Evolutionary conservation across 2,797 vertebrate species (phyloP), one percentile per base, ranked within the genome.

Genomic region (Myioborus melanocephalus): DNA sequence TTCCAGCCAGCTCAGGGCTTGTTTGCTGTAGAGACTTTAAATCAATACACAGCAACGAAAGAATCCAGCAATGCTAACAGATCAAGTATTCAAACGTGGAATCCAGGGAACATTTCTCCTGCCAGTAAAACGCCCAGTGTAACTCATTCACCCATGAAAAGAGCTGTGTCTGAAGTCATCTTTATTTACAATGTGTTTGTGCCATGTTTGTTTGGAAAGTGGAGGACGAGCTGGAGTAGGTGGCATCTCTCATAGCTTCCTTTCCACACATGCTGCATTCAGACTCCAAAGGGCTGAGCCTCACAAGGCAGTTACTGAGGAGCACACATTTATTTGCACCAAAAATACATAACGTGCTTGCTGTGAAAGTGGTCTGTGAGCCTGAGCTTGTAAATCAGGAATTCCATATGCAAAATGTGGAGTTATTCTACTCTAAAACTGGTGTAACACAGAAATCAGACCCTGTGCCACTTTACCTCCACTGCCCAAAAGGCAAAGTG

Each of bases 171-270:
- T 95, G 92, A 96, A 96, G 76, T 93, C 75, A 94, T 93, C 92
- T 88, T 95, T 95, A 95, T 94, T 97, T 96, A 90, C 91, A 91
- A 87, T 84, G 93, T 96, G 89, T 94, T 96, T 95, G 89, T 81
- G 86, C 91, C 84, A 60, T 93, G 87, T 94, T 93, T 91, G 85
- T 94, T 94, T 96, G 94, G 88, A 71, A 94, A 94, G 81, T 26
- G 46, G 77, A 96, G 50, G 92, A 95, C 7, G 14, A 95, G 64
- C 7, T 93, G 80, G 87, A 94, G 90, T 64, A 94, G 95, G 89
- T 84, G 89, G 90, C 91, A 95, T 97, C 95, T 94, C 85, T 96
- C 85, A 79, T 19, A 80, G 91, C 77, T 96, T 94, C 87, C 91
- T 80, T 82, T 90, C 90, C 88, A 91, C 77, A 84, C 70, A 18